A percentile compares a stretch with the other conserved stretches of the same genome.
Evolutionary conservation across 2,113 vertebrate genomes (phyloP).

Genomic region (Polypterus bichir): DNA sequence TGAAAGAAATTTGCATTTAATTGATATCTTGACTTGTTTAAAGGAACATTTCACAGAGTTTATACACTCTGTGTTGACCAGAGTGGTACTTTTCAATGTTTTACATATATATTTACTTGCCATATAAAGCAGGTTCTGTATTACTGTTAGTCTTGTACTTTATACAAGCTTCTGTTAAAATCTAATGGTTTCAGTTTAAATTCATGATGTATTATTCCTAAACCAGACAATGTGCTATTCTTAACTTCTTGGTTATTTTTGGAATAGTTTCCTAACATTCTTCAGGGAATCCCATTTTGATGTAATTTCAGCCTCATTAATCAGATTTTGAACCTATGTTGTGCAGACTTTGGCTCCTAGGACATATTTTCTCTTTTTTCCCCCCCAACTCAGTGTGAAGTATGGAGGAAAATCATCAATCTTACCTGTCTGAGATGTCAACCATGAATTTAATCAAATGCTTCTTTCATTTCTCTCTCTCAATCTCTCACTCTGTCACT

Average conservation of each 20-base stretch:
- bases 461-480: conserved; percentile 40
- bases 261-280: conserved; percentile 43
- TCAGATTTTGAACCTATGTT: conserved; percentile 62
- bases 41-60: no score
- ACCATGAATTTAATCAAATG: conserved; percentile 68
- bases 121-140: no score
- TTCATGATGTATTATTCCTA: conserved; percentile 9
- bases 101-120: no score
- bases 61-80: no score
- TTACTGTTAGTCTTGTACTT: no score
- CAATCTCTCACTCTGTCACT: conserved; percentile 40
- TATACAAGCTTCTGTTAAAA: no score
- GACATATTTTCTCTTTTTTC: conserved; percentile 67
- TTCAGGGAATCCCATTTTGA: conserved; percentile 56
- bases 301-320: conserved; percentile 81
- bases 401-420: conserved; percentile 95
- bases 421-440: conserved; percentile 78
- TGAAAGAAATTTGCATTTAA: no score
- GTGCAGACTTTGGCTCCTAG: conserved; percentile 55
- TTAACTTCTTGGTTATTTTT: conserved; percentile 57
- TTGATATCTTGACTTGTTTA: no score
- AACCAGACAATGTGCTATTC: neutral
- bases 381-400: conserved; percentile 71
- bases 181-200: no score
- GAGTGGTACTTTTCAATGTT: no score